Conservation (phyloP, 2,888 invertebrate species). For the Tiliacea aurago region DNA sequence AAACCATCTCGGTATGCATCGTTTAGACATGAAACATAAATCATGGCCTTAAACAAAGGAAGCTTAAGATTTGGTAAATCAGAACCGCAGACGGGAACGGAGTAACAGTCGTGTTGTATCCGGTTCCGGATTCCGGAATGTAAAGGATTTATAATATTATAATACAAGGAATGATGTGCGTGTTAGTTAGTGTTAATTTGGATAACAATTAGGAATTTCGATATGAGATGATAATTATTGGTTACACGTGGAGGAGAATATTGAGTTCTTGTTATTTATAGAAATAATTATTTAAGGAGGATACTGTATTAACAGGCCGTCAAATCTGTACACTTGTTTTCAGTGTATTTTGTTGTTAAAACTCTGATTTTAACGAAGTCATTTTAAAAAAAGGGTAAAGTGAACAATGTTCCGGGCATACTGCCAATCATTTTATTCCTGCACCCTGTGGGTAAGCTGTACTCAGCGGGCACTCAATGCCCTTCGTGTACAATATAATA, state of each 20-base stretch:
- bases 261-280: neutral
- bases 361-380: neutral
- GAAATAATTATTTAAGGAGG: neutral
- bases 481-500: no score
- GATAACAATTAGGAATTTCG: conserved; percentile 6
- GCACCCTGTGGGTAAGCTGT: no score
- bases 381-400: no score
- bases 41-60: conserved; percentile 56
- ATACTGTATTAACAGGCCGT: neutral
- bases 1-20: conserved; percentile 26
- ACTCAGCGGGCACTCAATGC: no score
- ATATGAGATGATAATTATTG: conserved; percentile 5
- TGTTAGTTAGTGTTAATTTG: conserved; percentile 8
- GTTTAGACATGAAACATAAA: conserved; percentile 42
- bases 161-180: conserved; percentile 23
- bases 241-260: neutral
- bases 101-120: conserved; percentile 20
- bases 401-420: no score
- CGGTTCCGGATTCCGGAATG: conserved; percentile 18
- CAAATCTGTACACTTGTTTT: neutral
- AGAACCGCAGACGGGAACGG: conserved; percentile 18
- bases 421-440: no score
- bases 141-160: conserved; percentile 31
- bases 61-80: conserved; percentile 56
- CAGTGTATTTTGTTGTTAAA: neutral